Evolutionary conservation across 53 echinoderm and acorn worm genomes (phyloP), one percentile per base, ranked within the genome.

Genomic region (Hippasteria phrygiana): DNA sequence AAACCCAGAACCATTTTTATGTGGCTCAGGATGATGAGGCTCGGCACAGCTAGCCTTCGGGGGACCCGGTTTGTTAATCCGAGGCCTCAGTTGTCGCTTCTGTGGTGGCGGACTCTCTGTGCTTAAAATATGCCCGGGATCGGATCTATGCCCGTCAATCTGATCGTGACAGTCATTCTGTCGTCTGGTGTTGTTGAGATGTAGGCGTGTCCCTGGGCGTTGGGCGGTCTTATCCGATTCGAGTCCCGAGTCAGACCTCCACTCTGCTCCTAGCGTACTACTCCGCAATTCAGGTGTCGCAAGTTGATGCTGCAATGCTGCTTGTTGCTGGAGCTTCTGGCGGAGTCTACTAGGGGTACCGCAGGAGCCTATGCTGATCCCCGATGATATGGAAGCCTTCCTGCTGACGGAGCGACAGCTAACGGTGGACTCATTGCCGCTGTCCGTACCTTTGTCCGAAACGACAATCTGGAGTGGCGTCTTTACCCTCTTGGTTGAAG

Each of bases 381-480:
- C 85, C 1, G 85, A 85, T 9, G 85, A 85, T 70, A 71, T 24
- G 22, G 71, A 71, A 10, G 71, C 53, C 37, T 85, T 85, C 53
- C 32, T 85, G 70, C 10, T n/a, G 70, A 64, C 17, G 53, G 85
- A 85, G 5, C 16, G 70, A 12, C 17, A 36, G 34, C 36, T 51
- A 5, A 36, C 32, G 18, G 9, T 18, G 36, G 70, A 70, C 53
- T 85, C 85, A n/a, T 50, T 71, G 48, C 69, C 71, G 14, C 85
- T 85, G 50, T 85, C 85, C 18, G 80, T 41, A 11, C 77, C 34
- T 83, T 93, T 96, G 92, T 93, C 96, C 11, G 93, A 66, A 11
- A 94, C 90, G 10, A 55, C 79, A 12, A 96, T 91, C 67, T 95
- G 95, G 5, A 96, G 88, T 5, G 96, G 96, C 31, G 96, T 96